Percentiles rank a stretch among this genome's conserved stretches.
Conservation (phyloP, 2,797 vertebrate species). For the Pseudochromis fuscus region DNA sequence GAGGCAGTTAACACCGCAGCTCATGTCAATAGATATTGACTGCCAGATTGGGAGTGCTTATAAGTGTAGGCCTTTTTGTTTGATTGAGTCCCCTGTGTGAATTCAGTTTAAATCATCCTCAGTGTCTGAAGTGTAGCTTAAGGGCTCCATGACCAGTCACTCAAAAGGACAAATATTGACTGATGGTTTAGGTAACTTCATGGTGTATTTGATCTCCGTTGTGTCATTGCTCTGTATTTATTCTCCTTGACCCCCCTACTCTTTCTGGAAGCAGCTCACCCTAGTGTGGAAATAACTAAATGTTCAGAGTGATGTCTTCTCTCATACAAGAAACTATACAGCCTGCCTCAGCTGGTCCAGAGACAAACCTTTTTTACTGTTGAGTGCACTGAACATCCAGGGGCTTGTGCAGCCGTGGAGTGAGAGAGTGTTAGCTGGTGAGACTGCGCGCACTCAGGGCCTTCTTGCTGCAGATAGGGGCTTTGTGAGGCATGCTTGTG, state of each 20-base stretch:
- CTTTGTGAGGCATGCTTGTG: slow-evolving; percentile 70
- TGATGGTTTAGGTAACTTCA: slow-evolving; percentile 52
- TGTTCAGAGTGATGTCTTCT: slow-evolving; percentile 58
- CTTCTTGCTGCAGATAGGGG: slow-evolving; percentile 74
- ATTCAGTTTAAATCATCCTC: slow-evolving; percentile 75
- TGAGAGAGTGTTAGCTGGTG: slow-evolving; percentile 75
- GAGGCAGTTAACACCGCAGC: slow-evolving; percentile 74
- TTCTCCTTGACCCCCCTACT: slow-evolving; percentile 42
- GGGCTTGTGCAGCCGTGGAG: slow-evolving; percentile 69
- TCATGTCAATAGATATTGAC: slow-evolving; percentile 83
- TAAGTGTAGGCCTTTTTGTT: slow-evolving; percentile 65
- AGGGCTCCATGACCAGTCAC: slow-evolving; percentile 42
- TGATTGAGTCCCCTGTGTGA: slow-evolving; percentile 69
- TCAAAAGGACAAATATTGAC: slow-evolving; percentile 59
- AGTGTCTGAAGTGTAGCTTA: slow-evolving; percentile 55
- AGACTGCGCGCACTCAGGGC: slow-evolving; percentile 71
- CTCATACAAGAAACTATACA: slow-evolving; percentile 67
- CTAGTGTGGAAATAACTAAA: slow-evolving; percentile 59
- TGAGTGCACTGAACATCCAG: slow-evolving; percentile 77
- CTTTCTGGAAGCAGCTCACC: slow-evolving; percentile 65
- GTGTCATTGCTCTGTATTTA: slow-evolving; percentile 50
- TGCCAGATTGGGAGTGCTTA: slow-evolving; percentile 75
- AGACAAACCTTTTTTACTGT: slow-evolving; percentile 83
- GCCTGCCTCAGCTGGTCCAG: slow-evolving; percentile 71
- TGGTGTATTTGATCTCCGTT: slow-evolving; percentile 60